Evolutionary conservation across 53 echinoderm and acorn worm genomes (phyloP).

Genomic region (Zoroaster sp.): DNA sequence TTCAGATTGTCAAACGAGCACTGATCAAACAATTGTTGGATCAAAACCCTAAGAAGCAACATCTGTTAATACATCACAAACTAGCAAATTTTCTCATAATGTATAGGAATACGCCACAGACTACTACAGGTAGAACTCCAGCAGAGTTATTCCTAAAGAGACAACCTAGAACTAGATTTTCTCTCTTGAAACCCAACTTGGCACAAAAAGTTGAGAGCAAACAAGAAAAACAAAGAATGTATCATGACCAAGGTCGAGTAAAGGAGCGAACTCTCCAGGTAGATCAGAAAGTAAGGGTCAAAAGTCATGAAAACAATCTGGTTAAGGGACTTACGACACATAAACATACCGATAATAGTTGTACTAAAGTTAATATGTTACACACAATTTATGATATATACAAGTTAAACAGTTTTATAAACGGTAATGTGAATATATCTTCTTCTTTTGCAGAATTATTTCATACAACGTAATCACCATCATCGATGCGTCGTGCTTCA

Average conservation of each 20-base stretch:
- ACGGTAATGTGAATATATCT: too few species aligned
- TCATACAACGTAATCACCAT: too few species aligned
- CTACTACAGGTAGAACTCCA: constrained; percentile 60
- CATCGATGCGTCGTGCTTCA: too few species aligned
- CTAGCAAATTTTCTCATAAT: constrained; percentile 59
- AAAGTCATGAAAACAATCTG: neutral
- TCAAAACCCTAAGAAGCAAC: constrained; percentile 18
- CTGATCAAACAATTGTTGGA: constrained; percentile 59
- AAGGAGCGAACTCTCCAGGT: constrained; percentile 2
- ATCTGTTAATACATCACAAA: constrained; percentile 7
- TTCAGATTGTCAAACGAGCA: constrained; percentile 42
- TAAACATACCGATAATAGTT: too few species aligned
- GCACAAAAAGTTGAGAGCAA: constrained; percentile 52
- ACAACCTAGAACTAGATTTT: constrained; percentile 63
- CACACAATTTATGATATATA: too few species aligned
- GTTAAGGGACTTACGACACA: constrained; percentile 68
- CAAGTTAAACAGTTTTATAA: too few species aligned
- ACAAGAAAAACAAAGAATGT: constrained; percentile 58
- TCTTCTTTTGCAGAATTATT: too few species aligned
- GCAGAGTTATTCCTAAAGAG: constrained; percentile 69
- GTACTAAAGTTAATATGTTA: too few species aligned
- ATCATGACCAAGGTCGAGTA: constrained; percentile 45
- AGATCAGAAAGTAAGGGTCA: constrained; percentile 19
- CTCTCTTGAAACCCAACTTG: constrained; percentile 63
- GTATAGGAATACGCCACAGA: constrained; percentile 34